A percentile compares a stretch with the other conserved stretches of the same genome.
These are phyloP conservation scores for Altica lythri DNA, from an alignment of 2,888 invertebrate species.

Conservation along the genomic window DNA sequence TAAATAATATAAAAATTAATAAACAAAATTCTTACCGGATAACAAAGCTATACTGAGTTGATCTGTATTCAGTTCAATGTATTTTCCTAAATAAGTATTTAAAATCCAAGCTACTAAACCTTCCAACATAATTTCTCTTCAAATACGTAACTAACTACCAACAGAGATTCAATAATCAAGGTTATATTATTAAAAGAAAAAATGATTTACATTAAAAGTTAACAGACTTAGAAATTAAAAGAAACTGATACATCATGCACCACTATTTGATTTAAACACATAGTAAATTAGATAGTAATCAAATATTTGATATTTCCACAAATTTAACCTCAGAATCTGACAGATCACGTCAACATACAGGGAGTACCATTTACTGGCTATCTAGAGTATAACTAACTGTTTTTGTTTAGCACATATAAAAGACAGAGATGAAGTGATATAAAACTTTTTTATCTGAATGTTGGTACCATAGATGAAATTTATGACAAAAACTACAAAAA, in stretches of 20 bases:
- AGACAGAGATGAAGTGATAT: background rate
- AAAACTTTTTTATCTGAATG: no score
- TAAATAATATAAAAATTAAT: no score
- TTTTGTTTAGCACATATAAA: background rate
- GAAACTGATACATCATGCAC: background rate
- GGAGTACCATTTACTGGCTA: background rate
- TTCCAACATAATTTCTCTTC: conserved; percentile 77
- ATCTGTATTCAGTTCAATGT: conserved; percentile 96
- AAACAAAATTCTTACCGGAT: conserved; percentile 76
- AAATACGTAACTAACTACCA: no score
- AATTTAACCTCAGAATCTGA: conserved; percentile 1
- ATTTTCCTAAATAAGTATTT: conserved; percentile 97
- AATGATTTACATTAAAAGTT: background rate
- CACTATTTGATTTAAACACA: background rate
- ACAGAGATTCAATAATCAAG: no score
- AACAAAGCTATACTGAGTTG: conserved; percentile 95
- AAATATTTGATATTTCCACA: background rate
- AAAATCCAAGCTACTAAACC: conserved; percentile 97
- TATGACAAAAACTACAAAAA: no score
- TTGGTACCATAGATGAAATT: background rate
- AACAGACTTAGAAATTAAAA: background rate
- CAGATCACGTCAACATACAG: background rate
- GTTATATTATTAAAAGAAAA: background rate
- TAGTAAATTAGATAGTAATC: background rate
- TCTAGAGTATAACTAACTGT: no score